These are phyloP conservation scores for Amphiprion clarkii DNA, from an alignment of 2,797 vertebrate species.

Conservation along the genomic window DNA sequence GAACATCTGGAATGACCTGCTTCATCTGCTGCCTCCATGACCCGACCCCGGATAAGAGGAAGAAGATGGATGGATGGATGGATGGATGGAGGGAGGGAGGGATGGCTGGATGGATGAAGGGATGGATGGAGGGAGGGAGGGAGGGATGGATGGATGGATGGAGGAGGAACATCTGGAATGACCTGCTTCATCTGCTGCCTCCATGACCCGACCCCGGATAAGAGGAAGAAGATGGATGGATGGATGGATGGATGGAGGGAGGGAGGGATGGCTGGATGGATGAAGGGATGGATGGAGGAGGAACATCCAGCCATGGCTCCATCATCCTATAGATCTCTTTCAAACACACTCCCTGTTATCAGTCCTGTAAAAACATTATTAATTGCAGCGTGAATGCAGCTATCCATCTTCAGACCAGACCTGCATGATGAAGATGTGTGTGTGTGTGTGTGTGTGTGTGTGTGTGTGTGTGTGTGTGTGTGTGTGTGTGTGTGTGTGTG, in stretches of 20 bases:
- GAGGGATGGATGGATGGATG: too few species aligned
- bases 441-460: conserved; percentile 22
- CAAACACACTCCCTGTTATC: conserved; percentile 26
- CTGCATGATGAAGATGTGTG: conserved; percentile 1
- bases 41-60: too few species aligned
- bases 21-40: too few species aligned
- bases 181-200: too few species aligned
- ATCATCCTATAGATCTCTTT: conserved; percentile 14
- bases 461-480: conserved; percentile 12
- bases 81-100: too few species aligned
- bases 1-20: too few species aligned
- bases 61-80: too few species aligned
- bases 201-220: too few species aligned
- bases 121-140: too few species aligned
- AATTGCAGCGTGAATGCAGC: conserved; percentile 70
- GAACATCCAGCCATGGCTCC: conserved; percentile 9
- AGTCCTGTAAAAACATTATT: conserved; percentile 79
- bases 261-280: conserved; percentile 8
- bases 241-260: background rate
- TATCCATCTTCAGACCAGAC: conserved; percentile 67
- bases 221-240: background rate
- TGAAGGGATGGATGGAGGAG: conserved; percentile 8
- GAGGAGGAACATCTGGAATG: too few species aligned
- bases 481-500: conserved; percentile 8
- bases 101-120: too few species aligned